Percentiles rank a stretch among this genome's conserved stretches.
These are phyloP conservation scores for Gulo gulo DNA, from an alignment of 2,113 vertebrate species.

Conservation along the genomic window DNA sequence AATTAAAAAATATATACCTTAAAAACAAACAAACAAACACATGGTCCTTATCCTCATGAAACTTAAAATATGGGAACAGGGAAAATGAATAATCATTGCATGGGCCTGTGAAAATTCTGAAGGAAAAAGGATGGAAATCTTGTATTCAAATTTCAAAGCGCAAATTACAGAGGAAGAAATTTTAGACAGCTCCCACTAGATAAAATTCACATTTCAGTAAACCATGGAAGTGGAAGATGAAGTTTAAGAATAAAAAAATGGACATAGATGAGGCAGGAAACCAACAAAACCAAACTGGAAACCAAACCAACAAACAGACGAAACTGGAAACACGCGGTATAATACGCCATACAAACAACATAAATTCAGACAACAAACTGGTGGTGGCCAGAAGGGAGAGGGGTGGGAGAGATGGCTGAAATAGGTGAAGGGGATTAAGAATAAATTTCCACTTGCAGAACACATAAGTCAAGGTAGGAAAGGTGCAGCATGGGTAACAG, in stretches of 20 bases:
- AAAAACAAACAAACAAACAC: background rate
- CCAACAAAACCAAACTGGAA: background rate
- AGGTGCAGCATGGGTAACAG: too few relatives aligned
- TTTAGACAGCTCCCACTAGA: background rate
- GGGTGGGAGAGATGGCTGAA: background rate
- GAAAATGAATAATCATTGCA: background rate
- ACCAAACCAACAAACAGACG: background rate
- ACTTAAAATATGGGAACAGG: background rate
- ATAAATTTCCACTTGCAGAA: background rate
- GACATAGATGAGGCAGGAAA: background rate
- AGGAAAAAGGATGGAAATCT: background rate
- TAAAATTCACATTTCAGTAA: background rate
- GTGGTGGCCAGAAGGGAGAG: background rate
- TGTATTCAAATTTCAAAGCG: background rate
- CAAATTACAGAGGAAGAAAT: background rate
- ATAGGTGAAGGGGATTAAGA: background rate
- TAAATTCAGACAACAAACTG: background rate
- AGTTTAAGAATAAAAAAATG: background rate
- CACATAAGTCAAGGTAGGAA: background rate
- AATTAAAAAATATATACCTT: too few relatives aligned
- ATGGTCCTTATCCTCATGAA: background rate
- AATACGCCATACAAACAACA: background rate
- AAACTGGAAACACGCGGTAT: background rate
- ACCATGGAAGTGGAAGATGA: background rate
- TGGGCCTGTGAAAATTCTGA: background rate